Evolutionary conservation across 2,797 vertebrate species (phyloP).

Genomic region (Megaceryle alcyon): DNA sequence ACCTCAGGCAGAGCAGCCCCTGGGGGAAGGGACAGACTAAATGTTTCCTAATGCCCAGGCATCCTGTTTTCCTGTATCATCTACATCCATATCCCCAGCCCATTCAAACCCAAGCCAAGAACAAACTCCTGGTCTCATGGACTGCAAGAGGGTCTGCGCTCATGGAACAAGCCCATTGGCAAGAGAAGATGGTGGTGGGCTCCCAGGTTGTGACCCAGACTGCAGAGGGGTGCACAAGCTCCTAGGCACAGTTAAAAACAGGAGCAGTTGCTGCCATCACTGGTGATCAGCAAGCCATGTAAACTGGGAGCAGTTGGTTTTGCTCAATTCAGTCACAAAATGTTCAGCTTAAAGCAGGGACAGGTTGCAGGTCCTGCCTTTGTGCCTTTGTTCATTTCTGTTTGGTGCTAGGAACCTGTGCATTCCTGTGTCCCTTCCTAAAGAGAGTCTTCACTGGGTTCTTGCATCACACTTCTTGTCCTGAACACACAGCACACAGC

Average conservation of each 20-base stretch:
- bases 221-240: background rate
- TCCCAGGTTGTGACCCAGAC: background rate
- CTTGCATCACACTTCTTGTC: slow-evolving; percentile 28
- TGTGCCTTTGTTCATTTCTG: background rate
- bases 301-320: background rate
- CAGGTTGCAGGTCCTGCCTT: background rate
- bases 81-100: background rate
- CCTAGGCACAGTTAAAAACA: background rate
- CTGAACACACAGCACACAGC: background rate
- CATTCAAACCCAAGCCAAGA: background rate
- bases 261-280: background rate
- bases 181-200: background rate
- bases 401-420: background rate
- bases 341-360: background rate
- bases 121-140: background rate
- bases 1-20: background rate
- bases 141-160: background rate
- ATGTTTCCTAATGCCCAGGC: background rate
- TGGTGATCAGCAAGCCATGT: background rate
- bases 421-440: background rate
- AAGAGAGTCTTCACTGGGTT: background rate
- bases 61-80: background rate
- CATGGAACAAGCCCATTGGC: background rate
- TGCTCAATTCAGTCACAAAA: background rate
- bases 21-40: background rate